Conservation (phyloP, 2,113 vertebrate genomes). For the Caranx ignobilis region DNA sequence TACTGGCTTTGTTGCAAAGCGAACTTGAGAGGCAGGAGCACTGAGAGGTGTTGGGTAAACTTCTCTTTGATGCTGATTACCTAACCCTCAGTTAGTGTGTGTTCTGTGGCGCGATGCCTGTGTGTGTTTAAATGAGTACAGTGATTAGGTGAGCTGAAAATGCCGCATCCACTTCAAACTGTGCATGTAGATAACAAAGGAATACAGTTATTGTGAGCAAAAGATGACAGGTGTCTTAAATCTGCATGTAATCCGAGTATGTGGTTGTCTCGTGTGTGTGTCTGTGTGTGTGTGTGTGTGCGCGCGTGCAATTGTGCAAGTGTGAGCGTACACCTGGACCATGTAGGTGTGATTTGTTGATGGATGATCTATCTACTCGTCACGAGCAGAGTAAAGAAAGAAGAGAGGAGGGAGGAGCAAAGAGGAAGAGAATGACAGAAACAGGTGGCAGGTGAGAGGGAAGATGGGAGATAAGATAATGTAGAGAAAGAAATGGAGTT, state of each 20-base stretch:
- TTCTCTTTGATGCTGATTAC: slow-evolving; percentile 16
- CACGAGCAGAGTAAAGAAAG: not conserved
- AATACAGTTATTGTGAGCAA: not conserved
- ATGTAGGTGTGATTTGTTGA: slow-evolving; percentile 26
- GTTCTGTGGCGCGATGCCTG: not conserved
- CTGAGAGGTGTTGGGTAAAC: slow-evolving; percentile 16
- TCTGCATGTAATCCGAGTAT: not conserved
- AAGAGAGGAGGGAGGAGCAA: not conserved
- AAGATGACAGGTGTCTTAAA: slow-evolving; percentile 9
- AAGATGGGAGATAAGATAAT: not conserved
- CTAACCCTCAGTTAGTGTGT: slow-evolving; percentile 6
- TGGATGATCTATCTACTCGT: slow-evolving; percentile 17
- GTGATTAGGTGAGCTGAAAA: slow-evolving; percentile 5
- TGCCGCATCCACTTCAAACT: slow-evolving; percentile 14
- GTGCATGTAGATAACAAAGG: not conserved
- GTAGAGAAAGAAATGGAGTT: not conserved
- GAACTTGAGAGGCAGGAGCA: slow-evolving; percentile 4
- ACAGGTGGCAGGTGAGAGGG: not conserved
- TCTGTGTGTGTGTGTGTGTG: too few relatives aligned
- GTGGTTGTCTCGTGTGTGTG: not conserved
- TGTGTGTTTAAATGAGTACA: not conserved
- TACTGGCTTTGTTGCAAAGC: slow-evolving; percentile 28
- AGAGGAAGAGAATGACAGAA: not conserved
- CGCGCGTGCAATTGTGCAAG: not conserved
- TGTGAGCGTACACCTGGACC: not conserved